Evolutionary conservation across 92 coral and sea anemone species (phyloP), one percentile per base, ranked within the genome.

Genomic region (Palythoa grandis): DNA sequence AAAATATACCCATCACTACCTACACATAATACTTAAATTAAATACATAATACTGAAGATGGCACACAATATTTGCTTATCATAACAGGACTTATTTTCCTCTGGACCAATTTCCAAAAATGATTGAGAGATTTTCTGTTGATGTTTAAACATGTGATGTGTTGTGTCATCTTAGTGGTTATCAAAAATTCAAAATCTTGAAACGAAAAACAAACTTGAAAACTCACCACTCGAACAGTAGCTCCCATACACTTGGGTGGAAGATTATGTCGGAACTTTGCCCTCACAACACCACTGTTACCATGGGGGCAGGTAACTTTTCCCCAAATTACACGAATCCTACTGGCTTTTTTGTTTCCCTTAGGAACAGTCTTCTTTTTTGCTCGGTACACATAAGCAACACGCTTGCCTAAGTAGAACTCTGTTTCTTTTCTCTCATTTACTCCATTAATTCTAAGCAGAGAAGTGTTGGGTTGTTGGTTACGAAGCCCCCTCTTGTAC

Each of bases 261-360:
- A 97, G 93, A 71, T 97, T 97, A 57, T 94, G 98, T 35, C 98
- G 86, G 94, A 97, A 97, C 72, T 92, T 93, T n/a, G 99, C 99
- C 87, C 96, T 91, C 38, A 97, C 98, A 19, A 97, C 99, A 80
- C 99, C 99, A 87, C 99, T 97, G 95, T 97, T 97, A 58, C 99
- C 99, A 92, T 97, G 99, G 37, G 99, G 86, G 50, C 98, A 73
- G 35, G 95, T 93, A 3, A 97, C 96, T 75, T 92, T 95, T 40
- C 99, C 99, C 99, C 99, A 97, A 89, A 97, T 88, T 61, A 95
- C 96, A 61, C 99, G 88, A 76, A 97, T 88, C 82, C 93, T 97
- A 85, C 93, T 93, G 50, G 95, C 91, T 84, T 93, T 95, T 86
- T 89, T 94, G 65, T 94, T 88, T 29, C 98, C 98, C 86, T 96